Base-by-base conservation (phyloP, 64 coral and sea anemone species). In the Porites lutea region DNA sequence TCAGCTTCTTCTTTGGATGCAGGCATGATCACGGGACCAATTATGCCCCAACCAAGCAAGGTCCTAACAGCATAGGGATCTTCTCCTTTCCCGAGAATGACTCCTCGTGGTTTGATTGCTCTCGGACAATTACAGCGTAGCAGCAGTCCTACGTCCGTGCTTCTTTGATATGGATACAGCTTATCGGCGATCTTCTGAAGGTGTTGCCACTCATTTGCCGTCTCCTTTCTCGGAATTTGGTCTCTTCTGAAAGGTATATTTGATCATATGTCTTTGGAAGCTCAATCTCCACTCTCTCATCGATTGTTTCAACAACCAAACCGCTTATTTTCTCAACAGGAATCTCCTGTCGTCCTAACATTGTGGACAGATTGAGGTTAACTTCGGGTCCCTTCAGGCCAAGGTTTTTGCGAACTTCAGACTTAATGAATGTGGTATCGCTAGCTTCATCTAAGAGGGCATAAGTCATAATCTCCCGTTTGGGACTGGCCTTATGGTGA, bases 111-210 rank as follows among this genome's bases (percentile, higher is more conserved):
- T 57, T 84, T 67, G 15, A 91, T 88, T 6, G 83, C 89, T 12
- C 76, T 76, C 22, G 83, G 63, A 48, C 94, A 95, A 21, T 95
- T 95, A 48, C 82, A 46, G 51, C 94, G 83, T 13, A 92, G 75
- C 10, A 91, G 72, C 19, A 92, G 55, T 48, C 75, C 83, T 10
- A 95, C 76, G 5, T 88, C 83, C 16, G 46, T 57, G 52, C 88
- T 74, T 16, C 71, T 72, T 82, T 57, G 22, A 60, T 81, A 72
- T 14, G 93, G 88, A 65, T 87, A 45, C 5, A 89, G 67, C 73
- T 94, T 45, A 18, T 74, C 58, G 49, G 27, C 79, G 5, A 78
- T 89, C 18, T 19, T 27, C 43, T 50, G 2, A 15, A 94, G 49
- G 64, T 88, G 81, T n/a, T 79, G 71, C 81, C 93, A 95, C 13